phyloP scores from a whole-genome alignment of 2,113 vertebrate species.

The Barnardius zonarius region DNA sequence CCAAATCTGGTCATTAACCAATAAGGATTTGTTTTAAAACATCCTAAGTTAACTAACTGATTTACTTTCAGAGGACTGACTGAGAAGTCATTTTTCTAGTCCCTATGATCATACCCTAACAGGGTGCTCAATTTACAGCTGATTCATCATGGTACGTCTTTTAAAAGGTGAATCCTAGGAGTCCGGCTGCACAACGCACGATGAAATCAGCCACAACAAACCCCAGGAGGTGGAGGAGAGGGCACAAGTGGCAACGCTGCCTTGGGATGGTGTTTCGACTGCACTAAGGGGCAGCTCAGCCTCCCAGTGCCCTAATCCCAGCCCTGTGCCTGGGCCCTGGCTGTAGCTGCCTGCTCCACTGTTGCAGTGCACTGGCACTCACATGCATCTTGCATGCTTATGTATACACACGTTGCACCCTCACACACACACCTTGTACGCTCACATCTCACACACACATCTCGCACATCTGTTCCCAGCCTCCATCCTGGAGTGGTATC shows the following conservation, averaged over 20 bases:
- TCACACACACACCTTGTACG: rapidly evolving
- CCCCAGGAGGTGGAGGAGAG: rapidly evolving
- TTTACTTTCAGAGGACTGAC: neutral
- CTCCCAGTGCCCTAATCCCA: rapidly evolving
- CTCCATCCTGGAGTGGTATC: conserved; percentile 15
- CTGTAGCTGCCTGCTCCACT: neutral
- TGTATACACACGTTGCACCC: rapidly evolving
- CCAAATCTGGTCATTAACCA: neutral
- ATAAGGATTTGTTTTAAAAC: neutral
- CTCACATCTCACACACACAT: neutral
- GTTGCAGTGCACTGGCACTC: neutral
- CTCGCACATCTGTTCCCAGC: neutral
- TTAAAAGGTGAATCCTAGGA: neutral
- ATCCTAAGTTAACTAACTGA: neutral
- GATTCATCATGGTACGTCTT: neutral
- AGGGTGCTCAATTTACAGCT: neutral
- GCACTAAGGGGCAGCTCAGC: neutral
- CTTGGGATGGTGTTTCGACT: neutral
- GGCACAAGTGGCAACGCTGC: rapidly evolving
- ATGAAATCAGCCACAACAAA: neutral
- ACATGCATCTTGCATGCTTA: rapidly evolving
- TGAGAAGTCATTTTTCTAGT: neutral
- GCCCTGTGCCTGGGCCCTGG: neutral
- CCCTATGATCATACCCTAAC: neutral
- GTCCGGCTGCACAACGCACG: neutral